Conservation (phyloP, 2,888 invertebrate genomes). For the Callimorpha dominula region DNA sequence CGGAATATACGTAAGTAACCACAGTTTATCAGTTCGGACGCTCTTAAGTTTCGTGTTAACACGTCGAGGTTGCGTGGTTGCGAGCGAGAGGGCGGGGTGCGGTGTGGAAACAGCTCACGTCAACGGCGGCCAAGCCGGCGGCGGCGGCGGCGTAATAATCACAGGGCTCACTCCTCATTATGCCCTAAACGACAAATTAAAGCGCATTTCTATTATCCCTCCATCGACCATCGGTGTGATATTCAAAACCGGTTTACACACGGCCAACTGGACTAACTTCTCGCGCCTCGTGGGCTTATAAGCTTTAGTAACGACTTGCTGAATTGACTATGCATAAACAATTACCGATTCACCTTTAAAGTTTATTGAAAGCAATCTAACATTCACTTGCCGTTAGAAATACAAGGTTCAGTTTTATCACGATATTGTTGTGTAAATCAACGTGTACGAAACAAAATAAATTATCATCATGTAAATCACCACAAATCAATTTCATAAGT, state of each 20-base stretch:
- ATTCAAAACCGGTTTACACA: conserved; percentile 73
- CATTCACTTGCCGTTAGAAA: conserved; percentile 34
- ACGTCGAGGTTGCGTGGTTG: conserved; percentile 65
- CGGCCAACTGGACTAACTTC: conserved; percentile 58
- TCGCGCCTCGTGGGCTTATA: conserved; percentile 60
- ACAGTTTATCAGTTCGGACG: not conserved
- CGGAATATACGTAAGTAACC: not conserved
- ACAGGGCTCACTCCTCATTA: conserved; percentile 86
- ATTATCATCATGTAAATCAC: conserved; percentile 1
- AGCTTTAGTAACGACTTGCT: conserved; percentile 60
- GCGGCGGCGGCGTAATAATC: conserved; percentile 86
- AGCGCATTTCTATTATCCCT: conserved; percentile 86
- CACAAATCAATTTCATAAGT: not conserved
- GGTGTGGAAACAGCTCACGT: conserved; percentile 80
- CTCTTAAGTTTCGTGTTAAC: conserved; percentile 59
- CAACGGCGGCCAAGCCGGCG: conserved; percentile 85
- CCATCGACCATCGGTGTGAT: conserved; percentile 80
- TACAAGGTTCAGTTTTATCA: conserved; percentile 25
- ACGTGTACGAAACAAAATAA: not conserved
- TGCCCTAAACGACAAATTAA: conserved; percentile 87
- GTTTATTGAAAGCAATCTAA: conserved; percentile 49
- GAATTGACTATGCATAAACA: conserved; percentile 68
- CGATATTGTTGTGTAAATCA: not conserved
- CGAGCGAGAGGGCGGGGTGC: conserved; percentile 53
- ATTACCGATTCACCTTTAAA: conserved; percentile 53